Evolutionary conservation across 2,797 vertebrate species (phyloP), one percentile per base, ranked within the genome.

Genomic region (Phrynocephalus forsythii): DNA sequence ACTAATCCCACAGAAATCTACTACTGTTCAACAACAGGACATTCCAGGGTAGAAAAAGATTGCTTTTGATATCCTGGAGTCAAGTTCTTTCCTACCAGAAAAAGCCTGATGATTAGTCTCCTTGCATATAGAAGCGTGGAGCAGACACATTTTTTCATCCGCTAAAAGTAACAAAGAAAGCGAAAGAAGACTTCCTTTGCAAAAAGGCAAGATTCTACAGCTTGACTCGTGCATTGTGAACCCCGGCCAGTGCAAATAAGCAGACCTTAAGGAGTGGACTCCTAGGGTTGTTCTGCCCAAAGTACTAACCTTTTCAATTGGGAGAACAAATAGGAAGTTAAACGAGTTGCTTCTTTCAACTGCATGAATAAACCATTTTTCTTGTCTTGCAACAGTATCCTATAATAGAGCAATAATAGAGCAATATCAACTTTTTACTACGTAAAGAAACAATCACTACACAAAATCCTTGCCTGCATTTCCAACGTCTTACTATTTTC

Each of bases 301-400:
- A 13, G n/a, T 90, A 91, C 67, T 90, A 92, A 99, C 99, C 98
- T 99, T 96, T 98, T 99, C 84, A 99, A 97, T 96, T 99, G 99
- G 69, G 98, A 98, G 95, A 98, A 98, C 86, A 99, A 97, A 96
- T 99, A 99, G 10, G 98, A 99, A 71, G 97, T 97, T 95, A 99
- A 96, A 86, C 97, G 97, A 0, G 98, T 99, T 5, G 98, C 98
- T 95, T 99, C 98, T 96, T 99, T 98, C 93, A 99, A 97, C 91
- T 99, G 98, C 94, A 97, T 97, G 91, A 99, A 97, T 67, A 99
- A 97, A 90, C 96, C 97, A 79, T 98, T 99, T 95, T 97, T 98
- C 96, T 99, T 99, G 95, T 98, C 96, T 96, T 97, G 96, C 92
- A 96, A 92, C 75, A 95, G 93, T 92, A 95, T 94, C 91, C 95